Base-by-base conservation (phyloP, 2,797 vertebrate genomes). In the Odontamblyopus lacepedii region DNA sequence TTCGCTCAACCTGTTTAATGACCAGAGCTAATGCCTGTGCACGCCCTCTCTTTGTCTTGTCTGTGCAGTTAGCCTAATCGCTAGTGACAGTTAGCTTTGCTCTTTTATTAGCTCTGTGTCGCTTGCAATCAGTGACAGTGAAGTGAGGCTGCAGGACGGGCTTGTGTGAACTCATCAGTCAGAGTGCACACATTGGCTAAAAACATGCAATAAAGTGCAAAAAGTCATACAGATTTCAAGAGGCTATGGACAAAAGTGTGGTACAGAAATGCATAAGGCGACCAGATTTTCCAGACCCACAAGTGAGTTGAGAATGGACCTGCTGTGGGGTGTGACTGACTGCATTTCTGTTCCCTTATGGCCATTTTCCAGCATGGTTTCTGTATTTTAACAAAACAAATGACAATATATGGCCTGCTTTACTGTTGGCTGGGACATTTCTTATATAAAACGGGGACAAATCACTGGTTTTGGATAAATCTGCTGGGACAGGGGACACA, bases 71-170 rank as follows among this genome's bases (percentile, higher is more conserved):
- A 90, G 90, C 89, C 95, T 98, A 97, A 98, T 98, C 92, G 88
- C 89, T 91, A 91, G 94, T 96, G 96, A 98, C 96, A 97, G 95
- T 92, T 89, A 95, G 95, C 95, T 96, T 95, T 96, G 95, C 95
- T 96, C 95, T 96, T 97, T 96, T 96, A 95, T 96, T 96, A 95
- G 95, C 94, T 95, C 91, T 94, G 95, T 74, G 92, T 96, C 96
- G 95, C 95, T 95, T 96, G 92, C 93, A 94, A 96, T 96, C 95
- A 94, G 94, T 88, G 93, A 94, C 87, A 94, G 95, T 94, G 95
- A 95, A 98, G 91, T 96, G 95, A 96, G 95, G 95, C 95, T 94
- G 95, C 92, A 95, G 93, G 94, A 94, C 93, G 94, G 95, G 93
- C 93, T 93, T 94, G 94, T 95, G 95, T 93, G 94, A 95, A 93